Percentiles rank a stretch among this genome's conserved stretches.
Evolutionary conservation across 2,888 invertebrate species (phyloP).

Genomic region (Chalcis sispes): DNA sequence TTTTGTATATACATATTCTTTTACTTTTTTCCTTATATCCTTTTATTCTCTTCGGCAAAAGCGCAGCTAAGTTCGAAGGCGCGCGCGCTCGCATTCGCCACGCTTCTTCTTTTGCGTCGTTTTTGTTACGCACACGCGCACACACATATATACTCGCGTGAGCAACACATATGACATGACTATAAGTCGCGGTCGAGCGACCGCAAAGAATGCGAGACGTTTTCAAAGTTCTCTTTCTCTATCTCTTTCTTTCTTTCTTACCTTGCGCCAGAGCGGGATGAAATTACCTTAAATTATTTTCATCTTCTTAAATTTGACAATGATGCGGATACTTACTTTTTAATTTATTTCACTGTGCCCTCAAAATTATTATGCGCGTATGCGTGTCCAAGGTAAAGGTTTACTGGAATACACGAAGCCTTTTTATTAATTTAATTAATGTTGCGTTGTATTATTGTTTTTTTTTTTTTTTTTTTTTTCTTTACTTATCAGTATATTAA

Average conservation of each 20-base stretch:
- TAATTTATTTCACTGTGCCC: too few relatives aligned
- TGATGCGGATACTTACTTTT: constrained; percentile 31
- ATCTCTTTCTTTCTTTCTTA: constrained; percentile 12
- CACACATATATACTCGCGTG: too few relatives aligned
- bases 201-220: constrained; percentile 52
- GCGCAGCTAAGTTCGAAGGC: too few relatives aligned
- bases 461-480: too few relatives aligned
- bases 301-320: constrained; percentile 53
- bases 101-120: constrained; percentile 33
- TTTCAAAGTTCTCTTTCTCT: constrained; percentile 35
- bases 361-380: too few relatives aligned
- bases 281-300: constrained; percentile 56
- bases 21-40: too few relatives aligned
- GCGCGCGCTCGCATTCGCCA: constrained; percentile 28
- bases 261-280: constrained; percentile 19
- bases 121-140: constrained; percentile 27
- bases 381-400: too few relatives aligned
- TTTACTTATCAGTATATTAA: too few relatives aligned
- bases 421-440: too few relatives aligned
- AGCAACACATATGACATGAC: constrained; percentile 54
- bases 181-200: constrained; percentile 56
- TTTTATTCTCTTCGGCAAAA: too few relatives aligned
- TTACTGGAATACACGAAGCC: too few relatives aligned
- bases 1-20: neutral
- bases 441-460: too few relatives aligned